Conservation (phyloP, 2,797 vertebrate genomes). For the Buphagus erythrorhynchus region DNA sequence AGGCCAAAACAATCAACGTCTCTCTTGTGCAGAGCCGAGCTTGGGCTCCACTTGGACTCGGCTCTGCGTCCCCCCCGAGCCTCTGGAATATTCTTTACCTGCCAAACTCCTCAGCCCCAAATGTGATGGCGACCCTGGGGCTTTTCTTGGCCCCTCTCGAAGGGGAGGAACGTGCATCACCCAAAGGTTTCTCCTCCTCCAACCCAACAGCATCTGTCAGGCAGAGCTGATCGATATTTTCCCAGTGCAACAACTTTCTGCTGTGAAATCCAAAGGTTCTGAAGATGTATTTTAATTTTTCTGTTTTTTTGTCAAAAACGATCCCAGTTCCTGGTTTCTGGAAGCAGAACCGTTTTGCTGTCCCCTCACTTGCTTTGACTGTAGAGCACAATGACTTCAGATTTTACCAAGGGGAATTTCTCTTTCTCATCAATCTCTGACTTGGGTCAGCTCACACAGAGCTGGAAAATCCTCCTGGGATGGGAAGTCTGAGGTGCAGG, state of each 20-base stretch:
- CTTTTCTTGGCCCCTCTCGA: not conserved
- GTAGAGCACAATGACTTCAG: rapidly evolving
- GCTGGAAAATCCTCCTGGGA: not conserved
- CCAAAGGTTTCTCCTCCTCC: not conserved
- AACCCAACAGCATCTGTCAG: not conserved
- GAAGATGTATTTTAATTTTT: not conserved
- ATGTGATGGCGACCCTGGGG: not conserved
- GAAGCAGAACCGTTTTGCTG: not conserved
- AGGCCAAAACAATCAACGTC: slow-evolving; percentile 67
- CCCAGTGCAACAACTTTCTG: not conserved
- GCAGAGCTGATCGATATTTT: not conserved
- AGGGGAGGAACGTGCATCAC: not conserved
- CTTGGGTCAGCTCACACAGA: not conserved
- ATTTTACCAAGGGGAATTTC: not conserved
- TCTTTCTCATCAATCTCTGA: not conserved
- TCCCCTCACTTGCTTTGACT: not conserved
- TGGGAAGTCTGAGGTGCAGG: not conserved
- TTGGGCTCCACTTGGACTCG: slow-evolving; percentile 4
- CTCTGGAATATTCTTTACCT: slow-evolving; percentile 42
- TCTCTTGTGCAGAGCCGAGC: slow-evolving; percentile 44
- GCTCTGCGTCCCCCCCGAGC: not conserved
- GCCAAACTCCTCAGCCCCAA: slow-evolving; percentile 21
- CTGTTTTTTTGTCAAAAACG: not conserved
- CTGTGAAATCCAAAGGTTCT: not conserved
- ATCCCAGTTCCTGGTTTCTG: not conserved